These are phyloP conservation scores for Cataglyphis livida DNA, from an alignment of 2,888 invertebrate species.

Conservation along the genomic window DNA sequence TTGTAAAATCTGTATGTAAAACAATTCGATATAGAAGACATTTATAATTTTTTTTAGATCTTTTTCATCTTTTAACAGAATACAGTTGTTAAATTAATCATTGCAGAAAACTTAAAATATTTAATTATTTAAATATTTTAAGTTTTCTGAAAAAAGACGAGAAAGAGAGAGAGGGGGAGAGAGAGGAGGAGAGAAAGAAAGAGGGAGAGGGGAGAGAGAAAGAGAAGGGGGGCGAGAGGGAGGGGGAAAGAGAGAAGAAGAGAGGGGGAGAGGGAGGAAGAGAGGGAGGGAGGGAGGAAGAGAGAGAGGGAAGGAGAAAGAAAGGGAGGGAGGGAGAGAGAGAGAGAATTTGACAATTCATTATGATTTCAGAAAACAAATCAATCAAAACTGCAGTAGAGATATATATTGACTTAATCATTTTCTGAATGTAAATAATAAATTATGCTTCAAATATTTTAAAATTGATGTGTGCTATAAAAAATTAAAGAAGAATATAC, in stretches of 20 bases:
- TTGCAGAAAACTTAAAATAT: not conserved
- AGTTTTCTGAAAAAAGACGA: no score
- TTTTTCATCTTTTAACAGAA: not conserved
- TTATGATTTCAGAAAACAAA: not conserved
- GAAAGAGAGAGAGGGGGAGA: no score
- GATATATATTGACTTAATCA: not conserved
- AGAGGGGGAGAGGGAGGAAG: no score
- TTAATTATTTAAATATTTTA: not conserved
- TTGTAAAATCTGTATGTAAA: not conserved
- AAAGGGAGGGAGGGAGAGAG: no score
- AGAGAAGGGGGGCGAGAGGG: no score
- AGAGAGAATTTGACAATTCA: not conserved
- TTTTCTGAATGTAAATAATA: not conserved
- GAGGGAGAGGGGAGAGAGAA: no score
- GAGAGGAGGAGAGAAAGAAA: no score
- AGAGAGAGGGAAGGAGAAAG: no score
- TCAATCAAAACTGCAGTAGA: not conserved
- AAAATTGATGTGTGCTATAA: not conserved
- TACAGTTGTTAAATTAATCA: not conserved
- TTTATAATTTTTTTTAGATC: not conserved
- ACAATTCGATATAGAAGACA: not conserved
- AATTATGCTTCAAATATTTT: not conserved
- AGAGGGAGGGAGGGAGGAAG: no score
- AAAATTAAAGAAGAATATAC: not conserved
- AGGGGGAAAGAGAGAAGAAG: no score